phyloP scores from a whole-genome alignment of 1,140 invertebrate species.

The Drosophila simulans region DNA sequence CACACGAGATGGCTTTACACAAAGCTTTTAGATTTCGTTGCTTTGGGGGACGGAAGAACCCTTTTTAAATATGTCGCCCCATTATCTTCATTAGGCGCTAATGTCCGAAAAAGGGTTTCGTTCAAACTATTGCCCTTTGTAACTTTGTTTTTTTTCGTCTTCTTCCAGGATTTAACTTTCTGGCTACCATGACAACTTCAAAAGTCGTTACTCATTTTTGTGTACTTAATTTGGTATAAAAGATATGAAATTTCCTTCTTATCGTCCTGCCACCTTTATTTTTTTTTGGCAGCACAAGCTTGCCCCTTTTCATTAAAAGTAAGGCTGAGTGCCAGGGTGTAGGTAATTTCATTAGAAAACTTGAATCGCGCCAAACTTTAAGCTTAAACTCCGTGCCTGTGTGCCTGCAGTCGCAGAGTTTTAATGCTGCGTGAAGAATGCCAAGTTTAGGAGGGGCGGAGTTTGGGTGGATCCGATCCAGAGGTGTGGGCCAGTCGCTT shows the following conservation, averaged over 20 bases:
- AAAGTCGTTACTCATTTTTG: slow-evolving; percentile 84
- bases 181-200: slow-evolving; percentile 71
- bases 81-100: slow-evolving; percentile 83
- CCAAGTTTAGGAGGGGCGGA: slow-evolving; percentile 13
- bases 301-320: slow-evolving; percentile 73
- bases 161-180: slow-evolving; percentile 41
- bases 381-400: slow-evolving; percentile 61
- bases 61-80: slow-evolving; percentile 68
- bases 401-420: slow-evolving; percentile 68
- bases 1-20: slow-evolving; percentile 56
- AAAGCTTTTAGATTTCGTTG: slow-evolving; percentile 28
- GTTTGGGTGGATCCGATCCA: slow-evolving; percentile 7
- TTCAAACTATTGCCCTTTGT: slow-evolving; percentile 39
- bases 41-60: slow-evolving; percentile 18
- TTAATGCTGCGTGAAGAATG: slow-evolving; percentile 76
- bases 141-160: slow-evolving; percentile 35
- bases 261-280: slow-evolving; percentile 42
- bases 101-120: slow-evolving; percentile 52
- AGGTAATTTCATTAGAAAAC: slow-evolving; percentile 84
- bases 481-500: slow-evolving; percentile 42
- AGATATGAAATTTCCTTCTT: slow-evolving; percentile 75
- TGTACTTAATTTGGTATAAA: slow-evolving; percentile 75
- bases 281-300: slow-evolving; percentile 35
- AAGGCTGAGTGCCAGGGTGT: slow-evolving; percentile 57
- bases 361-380: slow-evolving; percentile 84